A percentile compares a stretch with the other conserved stretches of the same genome.
phyloP scores from a whole-genome alignment of 2,888 invertebrate species.

The Xanthia icteritia region DNA sequence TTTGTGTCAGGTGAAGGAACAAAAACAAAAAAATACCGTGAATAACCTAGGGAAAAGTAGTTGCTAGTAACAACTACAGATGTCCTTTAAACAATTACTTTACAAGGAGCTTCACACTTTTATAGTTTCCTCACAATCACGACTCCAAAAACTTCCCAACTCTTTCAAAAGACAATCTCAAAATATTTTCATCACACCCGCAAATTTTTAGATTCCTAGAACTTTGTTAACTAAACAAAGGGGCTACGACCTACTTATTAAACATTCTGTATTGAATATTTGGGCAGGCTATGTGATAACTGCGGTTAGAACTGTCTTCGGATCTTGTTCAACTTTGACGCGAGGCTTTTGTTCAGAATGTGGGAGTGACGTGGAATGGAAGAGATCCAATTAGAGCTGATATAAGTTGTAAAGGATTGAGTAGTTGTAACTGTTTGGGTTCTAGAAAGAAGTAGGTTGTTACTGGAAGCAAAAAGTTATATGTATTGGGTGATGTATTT shows the following conservation, averaged over 20 bases:
- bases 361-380: slow-evolving; percentile 46
- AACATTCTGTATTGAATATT: slow-evolving; percentile 65
- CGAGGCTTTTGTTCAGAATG: slow-evolving; percentile 44
- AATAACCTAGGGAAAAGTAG: neutral
- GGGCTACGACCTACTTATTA: slow-evolving; percentile 62
- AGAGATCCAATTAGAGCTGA: slow-evolving; percentile 45
- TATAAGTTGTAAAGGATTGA: slow-evolving; percentile 19
- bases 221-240: slow-evolving; percentile 65
- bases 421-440: slow-evolving; percentile 2
- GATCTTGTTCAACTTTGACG: slow-evolving; percentile 54
- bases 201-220: slow-evolving; percentile 57
- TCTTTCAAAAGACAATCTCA: slow-evolving; percentile 36
- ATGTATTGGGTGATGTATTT: neutral
- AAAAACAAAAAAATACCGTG: neutral
- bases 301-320: slow-evolving; percentile 53
- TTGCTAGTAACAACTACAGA: neutral
- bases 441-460: slow-evolving; percentile 1
- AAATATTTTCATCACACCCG: slow-evolving; percentile 50
- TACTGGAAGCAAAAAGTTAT: neutral
- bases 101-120: neutral
- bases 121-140: slow-evolving; percentile 14
- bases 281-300: slow-evolving; percentile 49
- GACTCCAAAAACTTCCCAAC: neutral
- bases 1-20: neutral
- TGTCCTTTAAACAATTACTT: neutral